These are phyloP conservation scores for Paedocypris micromegethes DNA, from an alignment of 2,797 vertebrate species.

Conservation along the genomic window DNA sequence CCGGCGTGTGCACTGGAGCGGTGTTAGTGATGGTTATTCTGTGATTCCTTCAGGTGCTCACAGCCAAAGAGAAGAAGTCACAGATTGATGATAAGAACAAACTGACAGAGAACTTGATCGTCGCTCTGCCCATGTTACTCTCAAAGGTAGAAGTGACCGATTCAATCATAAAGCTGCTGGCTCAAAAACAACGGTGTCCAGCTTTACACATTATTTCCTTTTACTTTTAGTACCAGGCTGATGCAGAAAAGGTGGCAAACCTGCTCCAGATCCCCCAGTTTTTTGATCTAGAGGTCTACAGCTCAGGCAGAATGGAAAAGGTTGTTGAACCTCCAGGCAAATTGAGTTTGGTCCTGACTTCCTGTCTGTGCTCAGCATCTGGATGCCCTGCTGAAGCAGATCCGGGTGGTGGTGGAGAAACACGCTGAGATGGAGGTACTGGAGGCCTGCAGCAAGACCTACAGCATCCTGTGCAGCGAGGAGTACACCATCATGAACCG, in stretches of 20 bases:
- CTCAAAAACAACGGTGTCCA: not conserved
- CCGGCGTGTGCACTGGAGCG: not conserved
- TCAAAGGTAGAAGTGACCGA: slow-evolving; percentile 78
- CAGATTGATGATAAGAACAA: slow-evolving; percentile 98
- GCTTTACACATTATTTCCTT: not conserved
- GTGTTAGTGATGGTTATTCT: not conserved
- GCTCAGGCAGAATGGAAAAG: slow-evolving; percentile 87
- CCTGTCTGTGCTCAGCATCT: slow-evolving; percentile 72
- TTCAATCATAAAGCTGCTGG: not conserved
- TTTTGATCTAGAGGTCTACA: slow-evolving; percentile 98
- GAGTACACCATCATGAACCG: slow-evolving; percentile 99
- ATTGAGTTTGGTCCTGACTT: not conserved
- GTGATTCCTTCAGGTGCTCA: slow-evolving; percentile 80
- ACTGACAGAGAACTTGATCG: slow-evolving; percentile 97
- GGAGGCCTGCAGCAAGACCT: slow-evolving; percentile 98
- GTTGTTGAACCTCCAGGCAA: slow-evolving; percentile 33
- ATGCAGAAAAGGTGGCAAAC: slow-evolving; percentile 93
- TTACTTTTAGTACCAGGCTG: slow-evolving; percentile 43
- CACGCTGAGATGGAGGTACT: slow-evolving; percentile 93
- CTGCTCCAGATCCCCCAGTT: slow-evolving; percentile 95
- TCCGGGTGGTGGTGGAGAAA: slow-evolving; percentile 97
- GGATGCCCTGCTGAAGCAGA: slow-evolving; percentile 94
- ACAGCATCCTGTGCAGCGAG: slow-evolving; percentile 97
- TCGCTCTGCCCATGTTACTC: slow-evolving; percentile 94
- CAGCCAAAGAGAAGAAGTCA: slow-evolving; percentile 97